Evolutionary conservation across 2,113 vertebrate genomes (phyloP).

Genomic region (Acrocephalus kingi): DNA sequence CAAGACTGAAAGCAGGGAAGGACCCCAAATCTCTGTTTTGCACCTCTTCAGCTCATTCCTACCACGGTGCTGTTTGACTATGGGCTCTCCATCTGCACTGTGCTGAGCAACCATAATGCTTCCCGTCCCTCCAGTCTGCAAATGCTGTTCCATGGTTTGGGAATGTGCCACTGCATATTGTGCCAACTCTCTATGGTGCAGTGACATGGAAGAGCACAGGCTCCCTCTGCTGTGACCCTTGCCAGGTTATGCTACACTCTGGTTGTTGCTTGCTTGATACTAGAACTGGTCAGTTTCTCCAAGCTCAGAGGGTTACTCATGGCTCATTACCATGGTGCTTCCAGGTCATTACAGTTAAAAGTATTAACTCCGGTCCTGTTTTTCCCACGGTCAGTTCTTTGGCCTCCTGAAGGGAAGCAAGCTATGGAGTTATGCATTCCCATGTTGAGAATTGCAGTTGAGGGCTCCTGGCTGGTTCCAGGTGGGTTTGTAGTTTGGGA

Average conservation of each 20-base stretch:
- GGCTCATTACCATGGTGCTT: rapidly evolving
- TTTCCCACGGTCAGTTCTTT: background rate
- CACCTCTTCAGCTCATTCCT: background rate
- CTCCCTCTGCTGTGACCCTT: too few relatives aligned
- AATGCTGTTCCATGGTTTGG: rapidly evolving
- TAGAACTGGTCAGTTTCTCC: background rate
- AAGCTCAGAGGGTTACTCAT: background rate
- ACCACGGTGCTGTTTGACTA: rapidly evolving
- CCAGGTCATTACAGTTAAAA: background rate
- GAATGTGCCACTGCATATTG: rapidly evolving
- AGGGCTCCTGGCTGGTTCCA: rapidly evolving
- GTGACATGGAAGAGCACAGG: too few relatives aligned
- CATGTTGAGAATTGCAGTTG: background rate
- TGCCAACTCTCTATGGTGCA: rapidly evolving
- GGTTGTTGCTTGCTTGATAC: too few relatives aligned
- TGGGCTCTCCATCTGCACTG: background rate
- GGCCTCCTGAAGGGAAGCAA: background rate
- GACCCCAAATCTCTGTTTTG: background rate
- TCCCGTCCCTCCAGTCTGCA: background rate
- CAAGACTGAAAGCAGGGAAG: background rate
- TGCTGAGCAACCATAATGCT: rapidly evolving
- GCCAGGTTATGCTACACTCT: too few relatives aligned
- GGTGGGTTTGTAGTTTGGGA: background rate
- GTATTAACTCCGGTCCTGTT: background rate
- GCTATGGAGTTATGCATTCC: rapidly evolving